Percentiles rank a stretch among this genome's conserved stretches.
phyloP scores from a whole-genome alignment of 1,140 invertebrate species.

The Cryptotermes secundus region DNA sequence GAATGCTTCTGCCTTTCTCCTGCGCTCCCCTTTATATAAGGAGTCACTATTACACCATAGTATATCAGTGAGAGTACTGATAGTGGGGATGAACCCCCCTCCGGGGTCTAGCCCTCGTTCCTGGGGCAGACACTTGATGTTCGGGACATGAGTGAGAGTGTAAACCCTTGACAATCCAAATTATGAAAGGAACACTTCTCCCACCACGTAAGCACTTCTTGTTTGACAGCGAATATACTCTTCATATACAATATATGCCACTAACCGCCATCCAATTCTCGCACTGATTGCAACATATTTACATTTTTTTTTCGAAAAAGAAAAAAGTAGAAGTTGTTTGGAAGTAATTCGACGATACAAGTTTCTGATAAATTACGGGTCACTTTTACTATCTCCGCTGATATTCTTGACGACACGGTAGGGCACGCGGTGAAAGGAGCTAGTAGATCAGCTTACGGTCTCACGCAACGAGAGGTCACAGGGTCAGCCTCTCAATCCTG shows the following conservation, averaged over 20 bases:
- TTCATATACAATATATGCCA: no score
- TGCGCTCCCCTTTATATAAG: background rate
- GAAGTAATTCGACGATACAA: background rate
- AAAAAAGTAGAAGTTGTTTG: no score
- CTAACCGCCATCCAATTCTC: background rate
- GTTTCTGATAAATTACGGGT: no score
- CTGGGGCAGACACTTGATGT: background rate
- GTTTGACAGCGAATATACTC: no score
- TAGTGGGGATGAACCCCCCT: background rate
- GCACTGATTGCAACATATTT: background rate
- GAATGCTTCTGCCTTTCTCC: background rate
- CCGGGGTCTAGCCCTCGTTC: background rate
- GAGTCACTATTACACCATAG: conserved; percentile 2
- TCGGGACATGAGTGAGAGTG: background rate
- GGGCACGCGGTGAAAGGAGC: no score
- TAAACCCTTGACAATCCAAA: background rate
- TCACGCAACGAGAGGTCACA: no score
- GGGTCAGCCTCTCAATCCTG: no score
- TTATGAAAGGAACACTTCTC: background rate
- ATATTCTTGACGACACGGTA: background rate
- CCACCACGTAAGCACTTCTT: no score
- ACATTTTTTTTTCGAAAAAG: background rate
- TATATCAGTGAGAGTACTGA: background rate
- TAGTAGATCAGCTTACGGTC: no score
- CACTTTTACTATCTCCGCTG: background rate